Evolutionary conservation across 23 tunicate species (phyloP).

Genomic region (Phallusia fumigata): DNA sequence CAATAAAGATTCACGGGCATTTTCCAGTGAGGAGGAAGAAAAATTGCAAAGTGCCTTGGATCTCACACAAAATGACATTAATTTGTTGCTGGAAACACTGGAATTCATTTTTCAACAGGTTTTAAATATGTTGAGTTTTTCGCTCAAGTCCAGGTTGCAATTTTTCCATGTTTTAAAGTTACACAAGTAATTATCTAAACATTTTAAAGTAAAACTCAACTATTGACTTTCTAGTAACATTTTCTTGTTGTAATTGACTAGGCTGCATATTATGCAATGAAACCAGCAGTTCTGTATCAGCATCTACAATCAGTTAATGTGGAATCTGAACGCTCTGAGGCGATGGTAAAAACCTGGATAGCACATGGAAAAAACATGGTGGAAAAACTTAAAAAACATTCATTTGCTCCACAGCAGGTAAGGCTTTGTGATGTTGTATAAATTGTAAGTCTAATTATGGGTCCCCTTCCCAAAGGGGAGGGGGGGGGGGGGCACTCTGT

Average conservation of each 20-base stretch:
- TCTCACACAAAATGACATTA: slow-evolving; percentile 11
- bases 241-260: background rate
- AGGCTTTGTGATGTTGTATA: background rate
- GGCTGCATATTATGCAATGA: slow-evolving; percentile 71
- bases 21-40: slow-evolving; percentile 46
- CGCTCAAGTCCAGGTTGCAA: background rate
- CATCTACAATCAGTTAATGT: slow-evolving; percentile 40
- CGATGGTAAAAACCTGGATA: slow-evolving; percentile 51
- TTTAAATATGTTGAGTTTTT: background rate
- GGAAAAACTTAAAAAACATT: slow-evolving; percentile 61
- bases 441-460: no score
- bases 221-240: no score
- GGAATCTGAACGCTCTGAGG: slow-evolving; percentile 24
- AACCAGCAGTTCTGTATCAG: slow-evolving; percentile 32
- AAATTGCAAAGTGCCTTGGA: slow-evolving; percentile 52
- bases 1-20: slow-evolving; percentile 20
- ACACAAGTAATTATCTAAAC: no score
- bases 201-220: no score
- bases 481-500: no score
- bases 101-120: slow-evolving; percentile 63
- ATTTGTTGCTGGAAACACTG: slow-evolving; percentile 47
- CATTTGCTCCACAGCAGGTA: slow-evolving; percentile 60
- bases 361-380: slow-evolving; percentile 40
- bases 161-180: background rate
- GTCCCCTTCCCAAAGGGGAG: no score